Evolutionary conservation across 2,797 vertebrate genomes (phyloP), one percentile per base, ranked within the genome.

Genomic region (Vespertilio murinus): DNA sequence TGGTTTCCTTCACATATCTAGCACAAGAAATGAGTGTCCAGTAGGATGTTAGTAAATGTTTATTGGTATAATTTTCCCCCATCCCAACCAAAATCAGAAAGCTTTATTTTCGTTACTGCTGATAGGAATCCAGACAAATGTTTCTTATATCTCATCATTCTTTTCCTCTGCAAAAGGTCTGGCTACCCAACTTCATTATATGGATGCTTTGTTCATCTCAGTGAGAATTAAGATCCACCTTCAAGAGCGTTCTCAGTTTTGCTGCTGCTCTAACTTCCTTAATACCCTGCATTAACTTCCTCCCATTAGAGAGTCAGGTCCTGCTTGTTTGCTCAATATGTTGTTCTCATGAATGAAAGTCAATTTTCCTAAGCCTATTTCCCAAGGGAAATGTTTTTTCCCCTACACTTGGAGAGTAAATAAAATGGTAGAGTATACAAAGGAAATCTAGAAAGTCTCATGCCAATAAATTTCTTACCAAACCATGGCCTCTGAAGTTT

Each of bases 341-440:
- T 81, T 91, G 74, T 85, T 81, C 61, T 94, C 73, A 94, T 93
- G 84, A 95, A 94, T 94, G 90, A 95, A 96, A 95, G 87, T 95
- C 47, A 94, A 93, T 95, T 91, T 96, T 69, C 69, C 33, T 93
- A 94, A 95, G 56, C n/a, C 42, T 90, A 1, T 74, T 90, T 83
- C 90, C 73, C 93, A 74, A 75, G 35, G 38, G 77, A 61, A 96
- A 69, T 78, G 30, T 87, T 92, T 89, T 89, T 6, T 28, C 35
- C 10, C n/a, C 49, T 93, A 88, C 42, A 35, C 28, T 65, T 30
- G 80, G 77, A 81, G 93, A 88, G 71, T 85, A 93, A 90, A 90
- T 94, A 78, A 95, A 94, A 91, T 90, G 47, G n/a, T 88, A 35
- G 47, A 47, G 18, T 81, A 38, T 79, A 74, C 56, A 93, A 86